Base-by-base conservation (phyloP, 2,888 invertebrate genomes). In the Chromoteleia sp. region DNA sequence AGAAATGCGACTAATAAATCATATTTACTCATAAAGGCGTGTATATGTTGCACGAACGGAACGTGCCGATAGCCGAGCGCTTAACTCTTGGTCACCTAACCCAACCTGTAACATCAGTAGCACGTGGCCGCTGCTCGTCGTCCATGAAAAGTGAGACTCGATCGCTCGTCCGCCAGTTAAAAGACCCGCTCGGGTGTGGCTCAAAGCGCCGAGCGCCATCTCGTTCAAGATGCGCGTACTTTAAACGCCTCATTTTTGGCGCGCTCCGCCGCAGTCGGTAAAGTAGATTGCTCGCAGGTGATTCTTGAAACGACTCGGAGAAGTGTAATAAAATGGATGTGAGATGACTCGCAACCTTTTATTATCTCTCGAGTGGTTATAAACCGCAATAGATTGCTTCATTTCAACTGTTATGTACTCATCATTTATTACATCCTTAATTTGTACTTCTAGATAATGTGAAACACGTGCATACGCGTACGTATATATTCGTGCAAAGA, bases 141-240 rank as follows among this genome's bases (percentile, higher is more conserved):
- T 75, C 71, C 75, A 79, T 61, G 80, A 84, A 84, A 83, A 84
- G 84, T 59, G 71, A 70, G 78, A 33, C 74, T 70, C 25, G 48
- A 74, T 65, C 33, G 30, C 36, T 29, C 21, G 56, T 39, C 74
- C 21, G 50, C 48, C 61, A 65, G 59, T 71, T 71, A 83, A 85
- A 84, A 75, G 86, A 84, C 85, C 85, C 88, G 68, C 73, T 87
- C 88, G 89, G 88, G 89, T 89, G 90, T 90, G 90, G 89, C 89
- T 84, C 85, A 61, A 83, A 85, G 86, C 84, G 74, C 61, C 74
- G 79, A 86, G 83, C 89, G 91, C 90, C 91, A 90, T 88, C 91
- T 84, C 4, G 19, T 5, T 17, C 14, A 6, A 74, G 67, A 52
- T 8, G 29, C 14, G 14, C 17, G 67, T 36, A 74, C 67, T 59